Percentiles rank a stretch among this genome's conserved stretches.
Evolutionary conservation across 2,113 vertebrate species (phyloP).

Genomic region (Hyla sarda): DNA sequence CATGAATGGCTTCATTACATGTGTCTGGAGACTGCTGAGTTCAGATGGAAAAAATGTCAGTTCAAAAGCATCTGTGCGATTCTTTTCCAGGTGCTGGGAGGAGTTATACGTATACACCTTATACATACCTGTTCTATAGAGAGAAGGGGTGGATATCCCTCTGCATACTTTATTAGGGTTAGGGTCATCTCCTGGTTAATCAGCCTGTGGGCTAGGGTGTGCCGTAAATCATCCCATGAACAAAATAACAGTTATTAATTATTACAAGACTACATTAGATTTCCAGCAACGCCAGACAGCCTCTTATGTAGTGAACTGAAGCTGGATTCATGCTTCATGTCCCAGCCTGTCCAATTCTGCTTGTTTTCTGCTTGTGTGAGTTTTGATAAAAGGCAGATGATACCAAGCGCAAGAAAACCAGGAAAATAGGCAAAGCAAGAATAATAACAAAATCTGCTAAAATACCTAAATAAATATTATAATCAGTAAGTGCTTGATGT

Average conservation of each 20-base stretch:
- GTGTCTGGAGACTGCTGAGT: neutral
- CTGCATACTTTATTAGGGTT: neutral
- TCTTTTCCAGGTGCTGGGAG: constrained; percentile 12
- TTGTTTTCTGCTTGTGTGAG: constrained; percentile 25
- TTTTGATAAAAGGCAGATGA: constrained; percentile 18
- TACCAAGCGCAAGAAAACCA: neutral
- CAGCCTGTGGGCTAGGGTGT: neutral
- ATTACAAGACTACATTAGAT: constrained; percentile 14
- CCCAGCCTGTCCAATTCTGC: neutral
- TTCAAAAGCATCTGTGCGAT: constrained; percentile 32
- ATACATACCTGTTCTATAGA: neutral
- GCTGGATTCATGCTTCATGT: neutral
- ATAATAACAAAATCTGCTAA: neutral
- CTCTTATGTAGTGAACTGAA: neutral
- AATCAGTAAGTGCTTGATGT: too few relatives aligned
- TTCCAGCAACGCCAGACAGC: constrained; percentile 21
- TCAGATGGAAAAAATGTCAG: constrained; percentile 21
- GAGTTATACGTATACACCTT: neutral
- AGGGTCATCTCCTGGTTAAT: constrained; percentile 23
- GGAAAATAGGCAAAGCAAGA: neutral
- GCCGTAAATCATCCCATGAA: neutral
- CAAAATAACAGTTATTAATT: constrained; percentile 24
- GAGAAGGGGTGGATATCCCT: neutral
- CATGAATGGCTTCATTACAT: neutral
- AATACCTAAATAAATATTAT: too few relatives aligned